A percentile compares a stretch with the other conserved stretches of the same genome.
These are phyloP conservation scores for Odocoileus virginianus DNA, from an alignment of 2,113 vertebrate species.

Conservation along the genomic window DNA sequence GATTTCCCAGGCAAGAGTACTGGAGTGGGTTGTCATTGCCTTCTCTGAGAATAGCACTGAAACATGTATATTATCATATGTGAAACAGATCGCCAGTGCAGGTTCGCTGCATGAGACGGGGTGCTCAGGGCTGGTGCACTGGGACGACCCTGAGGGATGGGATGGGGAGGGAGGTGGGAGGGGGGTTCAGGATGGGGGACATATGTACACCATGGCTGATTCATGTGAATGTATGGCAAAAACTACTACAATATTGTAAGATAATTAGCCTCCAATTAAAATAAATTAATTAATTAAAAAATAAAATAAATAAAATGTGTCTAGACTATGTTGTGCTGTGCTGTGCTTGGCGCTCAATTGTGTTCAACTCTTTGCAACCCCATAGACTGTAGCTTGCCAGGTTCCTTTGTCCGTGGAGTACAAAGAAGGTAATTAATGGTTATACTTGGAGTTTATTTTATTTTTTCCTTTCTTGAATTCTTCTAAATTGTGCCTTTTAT, in stretches of 20 bases:
- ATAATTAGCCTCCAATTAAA: background rate
- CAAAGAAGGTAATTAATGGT: background rate
- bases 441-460: background rate
- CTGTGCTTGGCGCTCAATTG: background rate
- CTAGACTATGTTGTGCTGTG: background rate
- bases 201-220: background rate
- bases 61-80: background rate
- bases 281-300: background rate
- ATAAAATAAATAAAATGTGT: background rate
- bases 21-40: background rate
- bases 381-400: background rate
- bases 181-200: background rate
- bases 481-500: background rate
- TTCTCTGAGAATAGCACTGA: background rate
- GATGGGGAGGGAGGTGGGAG: background rate
- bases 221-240: background rate
- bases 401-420: background rate
- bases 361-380: background rate
- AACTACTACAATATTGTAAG: background rate
- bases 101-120: background rate
- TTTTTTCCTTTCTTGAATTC: slow-evolving; percentile 1
- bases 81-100: background rate
- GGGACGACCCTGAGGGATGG: background rate
- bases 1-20: background rate
- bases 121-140: background rate